phyloP scores from a whole-genome alignment of 2,797 vertebrate species.

The Tapirus indicus region DNA sequence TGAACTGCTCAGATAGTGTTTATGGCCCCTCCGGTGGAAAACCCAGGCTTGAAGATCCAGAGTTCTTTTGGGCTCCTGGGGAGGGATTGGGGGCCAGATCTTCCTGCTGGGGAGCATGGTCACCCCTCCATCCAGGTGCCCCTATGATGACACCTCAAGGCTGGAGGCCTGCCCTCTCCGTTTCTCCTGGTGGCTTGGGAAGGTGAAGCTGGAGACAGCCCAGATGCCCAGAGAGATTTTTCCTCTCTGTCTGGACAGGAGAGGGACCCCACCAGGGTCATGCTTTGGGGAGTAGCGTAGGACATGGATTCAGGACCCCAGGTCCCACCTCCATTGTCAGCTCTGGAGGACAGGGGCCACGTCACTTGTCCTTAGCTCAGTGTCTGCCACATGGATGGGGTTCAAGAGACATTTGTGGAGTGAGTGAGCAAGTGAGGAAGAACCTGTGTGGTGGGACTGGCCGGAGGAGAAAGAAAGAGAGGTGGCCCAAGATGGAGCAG shows the following conservation, averaged over 20 bases:
- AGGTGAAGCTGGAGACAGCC: background rate
- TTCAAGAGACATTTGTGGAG: background rate
- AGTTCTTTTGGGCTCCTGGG: background rate
- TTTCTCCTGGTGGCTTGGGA: background rate
- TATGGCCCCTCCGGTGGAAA: background rate
- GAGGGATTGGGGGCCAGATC: background rate
- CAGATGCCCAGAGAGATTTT: background rate
- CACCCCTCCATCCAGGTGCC: background rate
- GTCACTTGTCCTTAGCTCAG: background rate
- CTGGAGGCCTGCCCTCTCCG: background rate
- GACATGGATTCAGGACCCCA: background rate
- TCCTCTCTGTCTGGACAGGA: background rate
- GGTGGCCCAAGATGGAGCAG: background rate
- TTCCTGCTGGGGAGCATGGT: background rate
- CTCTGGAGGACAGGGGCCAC: background rate
- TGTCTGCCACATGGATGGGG: background rate
- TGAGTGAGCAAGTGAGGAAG: background rate
- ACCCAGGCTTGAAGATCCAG: background rate
- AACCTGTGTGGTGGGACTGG: background rate
- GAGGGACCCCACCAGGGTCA: background rate
- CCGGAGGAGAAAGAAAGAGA: background rate
- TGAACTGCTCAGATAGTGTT: background rate
- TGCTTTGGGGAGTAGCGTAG: background rate
- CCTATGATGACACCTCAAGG: background rate
- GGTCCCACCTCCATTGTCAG: background rate